Conservation (phyloP, 2,113 vertebrate genomes). For the Equus przewalskii region DNA sequence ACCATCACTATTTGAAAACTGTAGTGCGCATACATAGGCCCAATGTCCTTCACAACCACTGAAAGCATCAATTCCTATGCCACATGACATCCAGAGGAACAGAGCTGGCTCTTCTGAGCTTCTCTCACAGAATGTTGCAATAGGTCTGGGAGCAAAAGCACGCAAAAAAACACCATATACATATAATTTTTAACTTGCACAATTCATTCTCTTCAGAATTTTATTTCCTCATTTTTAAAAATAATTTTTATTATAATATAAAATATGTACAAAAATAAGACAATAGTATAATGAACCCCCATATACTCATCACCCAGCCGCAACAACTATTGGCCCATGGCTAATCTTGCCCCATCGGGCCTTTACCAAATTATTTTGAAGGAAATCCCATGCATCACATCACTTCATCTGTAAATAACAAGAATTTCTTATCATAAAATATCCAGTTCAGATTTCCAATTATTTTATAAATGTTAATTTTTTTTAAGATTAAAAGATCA, state of each 20-base stretch:
- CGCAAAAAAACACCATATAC: neutral
- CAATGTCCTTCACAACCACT: neutral
- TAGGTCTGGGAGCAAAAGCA: constrained; percentile 35
- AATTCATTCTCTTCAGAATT: constrained; percentile 51
- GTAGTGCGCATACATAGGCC: neutral
- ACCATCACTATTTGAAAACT: neutral
- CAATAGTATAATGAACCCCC: neutral
- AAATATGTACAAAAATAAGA: constrained; percentile 29
- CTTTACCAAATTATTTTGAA: constrained; percentile 41
- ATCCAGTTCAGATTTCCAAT: constrained; percentile 14
- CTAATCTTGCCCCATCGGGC: neutral
- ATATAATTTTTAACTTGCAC: constrained; percentile 27
- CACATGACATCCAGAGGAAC: neutral
- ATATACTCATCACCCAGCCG: neutral
- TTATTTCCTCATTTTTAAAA: constrained; percentile 59
- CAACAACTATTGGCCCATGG: neutral
- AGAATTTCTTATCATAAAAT: constrained; percentile 51
- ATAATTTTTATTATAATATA: constrained; percentile 1
- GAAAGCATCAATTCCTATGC: neutral
- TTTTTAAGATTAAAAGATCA: neutral
- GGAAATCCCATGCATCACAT: constrained; percentile 44
- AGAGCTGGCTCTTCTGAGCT: neutral
- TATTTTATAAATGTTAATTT: constrained; percentile 1
- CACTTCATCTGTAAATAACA: constrained; percentile 55
- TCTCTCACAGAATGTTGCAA: neutral